A percentile compares a stretch with the other conserved stretches of the same genome.
phyloP scores from a whole-genome alignment of 2,888 invertebrate species.

The Heliconius aoede region DNA sequence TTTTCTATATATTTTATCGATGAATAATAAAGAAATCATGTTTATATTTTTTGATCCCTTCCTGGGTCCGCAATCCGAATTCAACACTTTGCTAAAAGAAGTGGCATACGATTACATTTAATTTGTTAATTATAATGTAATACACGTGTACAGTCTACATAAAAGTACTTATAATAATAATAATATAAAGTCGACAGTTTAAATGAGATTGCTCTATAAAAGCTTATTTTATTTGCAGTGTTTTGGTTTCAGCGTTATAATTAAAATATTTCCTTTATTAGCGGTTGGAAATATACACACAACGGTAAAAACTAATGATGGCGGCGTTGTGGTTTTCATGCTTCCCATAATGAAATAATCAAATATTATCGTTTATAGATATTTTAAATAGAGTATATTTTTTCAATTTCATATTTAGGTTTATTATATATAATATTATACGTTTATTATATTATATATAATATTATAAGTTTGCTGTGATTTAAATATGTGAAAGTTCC shows the following conservation, averaged over 20 bases:
- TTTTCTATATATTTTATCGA: too few species aligned
- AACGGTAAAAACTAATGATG: constrained; percentile 7
- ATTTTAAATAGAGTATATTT: too few species aligned
- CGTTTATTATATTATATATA: too few species aligned
- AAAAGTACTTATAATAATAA: background rate
- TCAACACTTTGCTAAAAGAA: too few species aligned
- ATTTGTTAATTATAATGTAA: background rate
- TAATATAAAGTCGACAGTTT: background rate
- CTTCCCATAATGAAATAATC: constrained; percentile 4
- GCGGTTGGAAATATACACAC: background rate
- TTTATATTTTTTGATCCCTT: too few species aligned
- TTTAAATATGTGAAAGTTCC: too few species aligned
- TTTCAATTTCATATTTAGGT: too few species aligned
- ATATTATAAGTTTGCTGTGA: too few species aligned
- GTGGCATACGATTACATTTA: background rate
- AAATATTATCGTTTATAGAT: too few species aligned
- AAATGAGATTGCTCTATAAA: background rate
- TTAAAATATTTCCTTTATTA: constrained; percentile 18
- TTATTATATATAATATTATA: too few species aligned
- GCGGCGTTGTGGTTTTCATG: constrained; percentile 10
- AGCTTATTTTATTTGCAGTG: constrained; percentile 1
- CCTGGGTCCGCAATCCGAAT: too few species aligned
- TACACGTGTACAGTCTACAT: background rate
- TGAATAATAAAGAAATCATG: too few species aligned
- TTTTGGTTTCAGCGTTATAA: constrained; percentile 12